Base-by-base conservation (phyloP, 2,888 invertebrate genomes). In the Cheilosia grossa region DNA sequence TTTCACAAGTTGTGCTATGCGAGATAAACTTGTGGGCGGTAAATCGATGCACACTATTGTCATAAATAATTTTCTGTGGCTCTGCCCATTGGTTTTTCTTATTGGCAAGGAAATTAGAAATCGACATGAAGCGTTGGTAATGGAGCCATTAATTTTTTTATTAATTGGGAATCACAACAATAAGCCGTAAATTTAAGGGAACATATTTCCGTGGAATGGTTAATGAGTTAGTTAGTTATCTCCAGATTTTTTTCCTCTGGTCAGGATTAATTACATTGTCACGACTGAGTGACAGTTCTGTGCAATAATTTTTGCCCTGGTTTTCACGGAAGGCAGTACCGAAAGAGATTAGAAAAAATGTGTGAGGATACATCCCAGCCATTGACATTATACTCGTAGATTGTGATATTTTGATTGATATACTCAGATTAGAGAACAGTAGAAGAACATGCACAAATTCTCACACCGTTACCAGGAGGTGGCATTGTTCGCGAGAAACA, bases 21-120 rank as follows among this genome's bases (percentile, higher is more conserved):
- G 27, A 44, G 30, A 47, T 47, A 30, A 47, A 37, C 63, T 63
- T 15, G 49, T 33, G 64, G 51, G 40, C 40, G 51, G 17, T 27
- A n/a, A 66, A 53, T 40, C 37, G 51, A 17, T 53, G 40, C 17
- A 40, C 37, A 66, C 53, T 17, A 17, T 53, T 27, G 40, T 0
- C 53, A 27, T 66, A 53, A 66, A 53, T 24, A 66, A 24, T 27
- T 27, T 53, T 17, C 40, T 37, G 13, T 10, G 5, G 21, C 15
- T 21, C 2, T 17, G 24, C 17, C 6, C 13, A 47, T 10, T 27
- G 27, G 10, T 44, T 44, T 61, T 15, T 30, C 15, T 51, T 47
- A 19, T 64, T 37, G 13, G n/a, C n/a, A 51, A 40, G 24, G 19
- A 30, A 63, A 37, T 37, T 37, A 37, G 13, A 17, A 15, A 19